Percentiles rank a stretch among this genome's conserved stretches.
phyloP scores from a whole-genome alignment of 2,113 vertebrate species.

The Heterotilapia buettikoferi region DNA sequence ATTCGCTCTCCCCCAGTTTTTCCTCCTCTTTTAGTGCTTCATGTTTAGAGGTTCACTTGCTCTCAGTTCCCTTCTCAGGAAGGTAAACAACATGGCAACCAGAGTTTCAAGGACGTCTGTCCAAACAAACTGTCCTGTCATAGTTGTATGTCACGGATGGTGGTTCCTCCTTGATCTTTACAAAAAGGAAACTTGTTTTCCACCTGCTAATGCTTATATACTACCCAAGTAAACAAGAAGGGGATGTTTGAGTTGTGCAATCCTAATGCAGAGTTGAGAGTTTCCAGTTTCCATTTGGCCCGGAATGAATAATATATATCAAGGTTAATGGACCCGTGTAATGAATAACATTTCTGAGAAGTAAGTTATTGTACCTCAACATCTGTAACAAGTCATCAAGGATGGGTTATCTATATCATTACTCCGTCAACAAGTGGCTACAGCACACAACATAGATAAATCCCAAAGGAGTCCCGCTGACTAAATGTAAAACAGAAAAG shows the following conservation, averaged over 20 bases:
- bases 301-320: not conserved
- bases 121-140: slow-evolving; percentile 1
- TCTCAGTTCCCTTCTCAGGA: not conserved
- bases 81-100: slow-evolving; percentile 1
- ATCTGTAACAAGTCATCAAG: not conserved
- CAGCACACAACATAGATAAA: not conserved
- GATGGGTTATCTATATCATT: not conserved
- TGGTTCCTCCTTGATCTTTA: not conserved
- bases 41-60: slow-evolving; percentile 1
- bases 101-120: not conserved
- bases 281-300: slow-evolving; percentile 1
- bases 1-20: not conserved
- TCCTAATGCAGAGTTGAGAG: not conserved
- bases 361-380: not conserved
- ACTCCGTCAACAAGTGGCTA: not conserved
- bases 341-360: not conserved
- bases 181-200: not conserved
- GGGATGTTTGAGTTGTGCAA: not conserved
- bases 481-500: not conserved
- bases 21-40: not conserved
- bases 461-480: not conserved
- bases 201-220: slow-evolving; percentile 3
- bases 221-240: not conserved
- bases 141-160: not conserved
- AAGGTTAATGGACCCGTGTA: not conserved